Evolutionary conservation across 2,113 vertebrate genomes (phyloP).

Genomic region (Catharus fuscescens): DNA sequence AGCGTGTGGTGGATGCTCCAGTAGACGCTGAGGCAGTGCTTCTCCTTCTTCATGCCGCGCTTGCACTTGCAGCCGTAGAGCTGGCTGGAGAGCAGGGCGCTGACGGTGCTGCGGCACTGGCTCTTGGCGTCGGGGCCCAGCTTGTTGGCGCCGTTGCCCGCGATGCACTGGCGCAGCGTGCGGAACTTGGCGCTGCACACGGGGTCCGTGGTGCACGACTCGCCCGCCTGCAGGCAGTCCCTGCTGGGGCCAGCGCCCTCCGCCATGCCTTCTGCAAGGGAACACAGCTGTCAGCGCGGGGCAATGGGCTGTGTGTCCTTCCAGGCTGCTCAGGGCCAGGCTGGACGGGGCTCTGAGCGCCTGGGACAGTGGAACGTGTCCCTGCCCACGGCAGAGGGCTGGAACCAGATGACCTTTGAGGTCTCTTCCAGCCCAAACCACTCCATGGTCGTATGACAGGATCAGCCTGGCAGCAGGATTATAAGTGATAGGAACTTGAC

Average conservation of each 20-base stretch:
- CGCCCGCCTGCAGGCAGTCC: conserved; percentile 89
- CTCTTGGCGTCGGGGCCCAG: conserved; percentile 86
- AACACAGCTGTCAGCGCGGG: background rate
- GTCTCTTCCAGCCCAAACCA: background rate
- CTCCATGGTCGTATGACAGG: background rate
- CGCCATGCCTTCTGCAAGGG: conserved; percentile 39
- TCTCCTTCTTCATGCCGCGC: conserved; percentile 92
- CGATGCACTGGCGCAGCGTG: conserved; percentile 90
- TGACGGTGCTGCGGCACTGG: conserved; percentile 88
- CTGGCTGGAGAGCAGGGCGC: conserved; percentile 86
- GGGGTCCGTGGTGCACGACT: conserved; percentile 87
- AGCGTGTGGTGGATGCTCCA: conserved; percentile 93
- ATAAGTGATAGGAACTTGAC: background rate
- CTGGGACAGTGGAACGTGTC: background rate
- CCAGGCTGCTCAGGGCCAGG: fast-evolving
- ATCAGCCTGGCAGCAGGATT: background rate
- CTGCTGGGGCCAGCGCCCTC: conserved; percentile 58
- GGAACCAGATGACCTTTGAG: background rate
- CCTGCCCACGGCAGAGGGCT: background rate
- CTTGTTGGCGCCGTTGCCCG: conserved; percentile 87
- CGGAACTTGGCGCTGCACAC: conserved; percentile 90
- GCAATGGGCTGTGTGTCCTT: no score
- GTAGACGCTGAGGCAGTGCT: conserved; percentile 93
- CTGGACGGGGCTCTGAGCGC: background rate
- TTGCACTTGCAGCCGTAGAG: conserved; percentile 92